Conservation (phyloP, 92 coral and sea anemone species). For the Muricea muricata region DNA sequence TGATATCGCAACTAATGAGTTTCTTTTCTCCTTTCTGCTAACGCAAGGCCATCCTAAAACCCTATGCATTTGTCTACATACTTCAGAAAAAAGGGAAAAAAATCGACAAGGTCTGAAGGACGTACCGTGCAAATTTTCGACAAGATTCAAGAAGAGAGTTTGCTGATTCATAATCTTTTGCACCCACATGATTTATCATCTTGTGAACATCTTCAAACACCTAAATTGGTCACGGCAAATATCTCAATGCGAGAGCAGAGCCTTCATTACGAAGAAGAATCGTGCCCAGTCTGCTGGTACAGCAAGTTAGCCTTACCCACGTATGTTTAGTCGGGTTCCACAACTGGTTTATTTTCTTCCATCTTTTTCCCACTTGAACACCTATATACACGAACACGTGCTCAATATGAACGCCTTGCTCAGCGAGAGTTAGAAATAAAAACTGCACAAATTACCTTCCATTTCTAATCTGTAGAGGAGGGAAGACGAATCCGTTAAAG, state of each 20-base stretch:
- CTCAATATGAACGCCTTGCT: too few species aligned
- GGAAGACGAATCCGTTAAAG: constrained; percentile 34
- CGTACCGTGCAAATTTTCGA: constrained; percentile 1
- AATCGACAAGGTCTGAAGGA: too few species aligned
- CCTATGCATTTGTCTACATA: too few species aligned
- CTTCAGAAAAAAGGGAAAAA: not conserved
- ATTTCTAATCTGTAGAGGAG: constrained; percentile 47
- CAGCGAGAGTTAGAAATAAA: too few species aligned
- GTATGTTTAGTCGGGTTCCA: constrained; percentile 76
- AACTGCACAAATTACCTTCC: constrained; percentile 5
- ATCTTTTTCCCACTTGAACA: constrained; percentile 72
- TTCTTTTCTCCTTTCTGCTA: too few species aligned
- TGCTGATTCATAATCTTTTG: constrained; percentile 24
- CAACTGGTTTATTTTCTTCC: constrained; percentile 67
- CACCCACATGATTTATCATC: constrained; percentile 35
- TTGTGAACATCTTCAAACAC: constrained; percentile 11
- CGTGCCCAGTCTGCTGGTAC: too few species aligned
- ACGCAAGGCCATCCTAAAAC: too few species aligned
- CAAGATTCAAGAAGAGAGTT: not conserved
- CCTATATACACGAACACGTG: constrained; percentile 52
- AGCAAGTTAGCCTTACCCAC: too few species aligned
- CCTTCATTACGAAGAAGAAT: not conserved
- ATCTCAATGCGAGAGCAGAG: not conserved
- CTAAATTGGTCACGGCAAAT: not conserved
- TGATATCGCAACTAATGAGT: too few species aligned